Evolutionary conservation across 2,113 vertebrate genomes (phyloP), one percentile per base, ranked within the genome.

Genomic region (Tachycineta bicolor): DNA sequence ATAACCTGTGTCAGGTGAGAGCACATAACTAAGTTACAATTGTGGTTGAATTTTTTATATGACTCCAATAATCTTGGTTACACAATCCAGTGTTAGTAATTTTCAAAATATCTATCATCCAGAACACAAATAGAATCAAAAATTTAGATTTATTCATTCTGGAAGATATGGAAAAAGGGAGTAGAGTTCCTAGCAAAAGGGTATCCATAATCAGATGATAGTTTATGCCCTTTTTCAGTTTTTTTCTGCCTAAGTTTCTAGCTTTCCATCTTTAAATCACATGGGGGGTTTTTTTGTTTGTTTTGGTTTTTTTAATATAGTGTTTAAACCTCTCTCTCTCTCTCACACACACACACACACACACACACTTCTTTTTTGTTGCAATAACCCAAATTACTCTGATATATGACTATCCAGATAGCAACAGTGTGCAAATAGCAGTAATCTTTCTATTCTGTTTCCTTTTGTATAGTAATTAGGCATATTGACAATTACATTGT

Each of bases 301-400:
- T n/a, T n/a, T n/a, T n/a, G n/a, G n/a, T 37, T 37, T 37, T 37
- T 37, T 37, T 37, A 10, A 3, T 1, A 13, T 8, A 29, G 3
- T 39, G 7, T 29, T 93, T 78, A 77, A 85, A n/a, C 3, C 12
- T 53, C 1, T 56, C 2, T n/a, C 11, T 43, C 3, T 49, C 6
- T 63, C 31, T 50, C 44, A 12, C 34, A 18, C 11, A 4, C 29
- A 0, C 11, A 4, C 29, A 0, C 14, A 3, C 9, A 9, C 10
- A 37, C 14, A 2, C 9, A 9, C 10, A 9, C 6, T 86, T 37
- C 14, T 70, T 75, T 75, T 85, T 59, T 37, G 10, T 56, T 62
- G 29, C 14, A 64, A 19, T 65, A 49, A 34, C 29, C 34, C 41
- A 26, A 85, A 65, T 69, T 85, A 58, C 24, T 90, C 6, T 43